Evolutionary conservation across 1,140 invertebrate genomes (phyloP), one percentile per base, ranked within the genome.

Genomic region (Delia radicum): DNA sequence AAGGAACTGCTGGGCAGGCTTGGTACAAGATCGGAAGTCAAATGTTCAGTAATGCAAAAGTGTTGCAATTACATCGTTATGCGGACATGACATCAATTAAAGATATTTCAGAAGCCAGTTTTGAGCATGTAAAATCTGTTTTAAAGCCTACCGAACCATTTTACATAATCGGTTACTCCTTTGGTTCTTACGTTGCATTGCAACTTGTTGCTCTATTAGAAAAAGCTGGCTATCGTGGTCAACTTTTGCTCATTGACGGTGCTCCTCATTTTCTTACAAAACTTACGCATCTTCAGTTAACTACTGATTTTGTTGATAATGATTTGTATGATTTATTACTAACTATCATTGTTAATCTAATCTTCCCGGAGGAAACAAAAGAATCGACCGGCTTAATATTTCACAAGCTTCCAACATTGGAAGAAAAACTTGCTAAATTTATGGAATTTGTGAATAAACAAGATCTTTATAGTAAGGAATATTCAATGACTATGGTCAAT

Each of bases 91-190:
- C 80, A 28, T 83, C 78, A n/a, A 55, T 84, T 7, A 67, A 62
- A 0, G 82, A 83, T 2, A 72, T 85, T 62, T 79, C 75, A 1
- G 77, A 81, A 37, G 74, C 78, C 18, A 55, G 75, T 18, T 77
- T 85, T 74, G 78, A 81, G 55, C 77, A 89, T 33, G 81, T 86
- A 76, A 92, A 95, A 10, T 89, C 89, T 65, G 87, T 88, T 10
- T 85, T 94, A 6, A 91, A 93, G 79, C 77, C 79, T 75, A 80
- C 83, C 10, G 80, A 87, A 77, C 79, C 88, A 2, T 92, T 90
- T 83, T 89, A 88, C 74, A 78, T 93, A 0, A 86, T 92, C 26
- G 91, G 90, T 5, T 92, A 92, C 84, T 92, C 91, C n/a, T 92
- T 89, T 80, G 92, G 92, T 46, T 83, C 88, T n/a, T 79, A 89